Evolutionary conservation across 2,888 invertebrate genomes (phyloP).

Genomic region (Volucella inanis): DNA sequence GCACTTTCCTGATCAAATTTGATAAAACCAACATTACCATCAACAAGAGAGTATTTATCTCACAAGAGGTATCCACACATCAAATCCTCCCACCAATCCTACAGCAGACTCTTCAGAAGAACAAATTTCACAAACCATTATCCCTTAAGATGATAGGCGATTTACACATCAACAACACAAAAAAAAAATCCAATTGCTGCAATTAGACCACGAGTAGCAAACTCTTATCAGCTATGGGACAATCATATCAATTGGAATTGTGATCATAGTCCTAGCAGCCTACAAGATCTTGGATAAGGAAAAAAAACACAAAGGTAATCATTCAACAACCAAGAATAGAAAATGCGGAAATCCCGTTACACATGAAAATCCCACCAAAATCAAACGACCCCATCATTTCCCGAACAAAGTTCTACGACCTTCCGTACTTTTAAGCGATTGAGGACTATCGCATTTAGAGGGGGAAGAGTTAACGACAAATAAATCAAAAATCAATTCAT

Average conservation of each 20-base stretch:
- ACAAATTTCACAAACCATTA: background rate
- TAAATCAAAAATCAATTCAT: too few relatives aligned
- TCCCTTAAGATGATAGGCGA: background rate
- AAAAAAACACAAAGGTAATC: background rate
- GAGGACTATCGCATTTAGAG: background rate
- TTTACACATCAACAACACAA: too few relatives aligned
- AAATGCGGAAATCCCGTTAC: background rate
- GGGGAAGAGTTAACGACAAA: too few relatives aligned
- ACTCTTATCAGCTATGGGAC: conserved; percentile 13
- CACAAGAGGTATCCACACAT: conserved; percentile 3
- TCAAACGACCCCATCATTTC: conserved; percentile 14
- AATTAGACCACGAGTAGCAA: background rate
- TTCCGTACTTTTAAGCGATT: conserved; percentile 23
- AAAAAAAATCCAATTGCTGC: too few relatives aligned
- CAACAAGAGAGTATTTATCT: conserved; percentile 6
- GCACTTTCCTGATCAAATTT: conserved; percentile 24
- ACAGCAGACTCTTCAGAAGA: conserved; percentile 6
- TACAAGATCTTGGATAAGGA: background rate
- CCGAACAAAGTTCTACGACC: conserved; percentile 23
- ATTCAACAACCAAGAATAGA: background rate
- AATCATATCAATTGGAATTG: conserved; percentile 3
- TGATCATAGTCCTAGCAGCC: background rate
- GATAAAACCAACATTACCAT: conserved; percentile 20
- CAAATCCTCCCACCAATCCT: background rate
- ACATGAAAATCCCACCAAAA: background rate